A percentile compares a stretch with the other conserved stretches of the same genome.
phyloP scores from a whole-genome alignment of 2,888 invertebrate species.

The Helobdella robusta region DNA sequence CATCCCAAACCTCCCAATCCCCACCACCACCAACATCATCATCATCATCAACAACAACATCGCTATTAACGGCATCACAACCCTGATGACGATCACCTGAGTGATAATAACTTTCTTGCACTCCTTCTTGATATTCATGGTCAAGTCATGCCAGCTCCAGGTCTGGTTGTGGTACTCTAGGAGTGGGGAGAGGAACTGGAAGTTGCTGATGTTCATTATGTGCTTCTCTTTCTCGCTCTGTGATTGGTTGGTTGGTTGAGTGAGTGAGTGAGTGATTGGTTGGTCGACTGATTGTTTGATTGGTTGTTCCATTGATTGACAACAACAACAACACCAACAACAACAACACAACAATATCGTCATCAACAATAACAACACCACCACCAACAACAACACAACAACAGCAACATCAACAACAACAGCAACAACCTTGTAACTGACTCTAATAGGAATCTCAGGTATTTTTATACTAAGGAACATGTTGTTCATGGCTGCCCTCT shows the following conservation, averaged over 20 bases:
- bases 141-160: constrained; percentile 97
- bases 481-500: constrained; percentile 94
- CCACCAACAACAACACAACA: not conserved
- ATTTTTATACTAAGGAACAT: constrained; percentile 94
- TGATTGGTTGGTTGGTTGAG: too few species aligned
- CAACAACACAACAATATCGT: constrained; percentile 5
- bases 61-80: not conserved
- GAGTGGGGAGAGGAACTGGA: constrained; percentile 84
- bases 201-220: constrained; percentile 84
- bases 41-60: not conserved
- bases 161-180: constrained; percentile 97
- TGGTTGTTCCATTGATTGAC: too few species aligned
- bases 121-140: constrained; percentile 87
- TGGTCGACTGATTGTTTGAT: too few species aligned
- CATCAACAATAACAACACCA: not conserved
- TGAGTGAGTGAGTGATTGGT: too few species aligned
- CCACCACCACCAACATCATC: not conserved
- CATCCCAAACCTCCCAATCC: not conserved
- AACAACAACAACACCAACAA: too few species aligned
- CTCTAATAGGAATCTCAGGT: constrained; percentile 85
- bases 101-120: constrained; percentile 75
- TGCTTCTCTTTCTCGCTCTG: constrained; percentile 94
- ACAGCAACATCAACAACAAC: not conserved
- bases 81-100: constrained; percentile 54
- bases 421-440: constrained; percentile 51